Conservation (phyloP, 2,888 invertebrate species). For the Pteria penguin region DNA sequence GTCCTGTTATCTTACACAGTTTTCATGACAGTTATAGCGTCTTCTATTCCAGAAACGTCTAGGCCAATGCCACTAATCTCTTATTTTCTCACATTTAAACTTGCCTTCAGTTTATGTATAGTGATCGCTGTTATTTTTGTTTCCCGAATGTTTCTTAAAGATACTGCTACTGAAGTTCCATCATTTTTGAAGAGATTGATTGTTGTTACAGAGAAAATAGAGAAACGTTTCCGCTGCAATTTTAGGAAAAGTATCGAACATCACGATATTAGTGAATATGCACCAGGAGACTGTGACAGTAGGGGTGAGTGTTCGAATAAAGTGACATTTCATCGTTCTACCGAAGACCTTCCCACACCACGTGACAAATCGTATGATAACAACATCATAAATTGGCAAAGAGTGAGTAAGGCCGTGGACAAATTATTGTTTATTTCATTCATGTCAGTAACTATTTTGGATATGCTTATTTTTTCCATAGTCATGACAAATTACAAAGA, state of each 20-base stretch:
- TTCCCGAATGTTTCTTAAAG: not conserved
- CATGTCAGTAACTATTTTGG: too few relatives aligned
- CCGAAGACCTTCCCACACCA: not conserved
- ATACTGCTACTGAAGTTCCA: not conserved
- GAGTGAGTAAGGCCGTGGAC: not conserved
- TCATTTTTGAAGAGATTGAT: not conserved
- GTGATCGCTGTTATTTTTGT: not conserved
- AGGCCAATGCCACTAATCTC: slow-evolving; percentile 6
- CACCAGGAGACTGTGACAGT: too few relatives aligned
- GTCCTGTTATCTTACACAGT: slow-evolving; percentile 51
- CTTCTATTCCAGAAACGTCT: slow-evolving; percentile 49
- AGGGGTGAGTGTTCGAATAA: not conserved
- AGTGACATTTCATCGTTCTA: not conserved
- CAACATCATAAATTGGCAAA: not conserved
- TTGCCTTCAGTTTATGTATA: slow-evolving; percentile 3
- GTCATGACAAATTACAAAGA: too few relatives aligned
- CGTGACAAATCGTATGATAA: not conserved
- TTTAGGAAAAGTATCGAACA: not conserved
- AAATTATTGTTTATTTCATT: too few relatives aligned
- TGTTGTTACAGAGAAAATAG: not conserved
- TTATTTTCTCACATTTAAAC: slow-evolving; percentile 2
- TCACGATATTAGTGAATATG: not conserved
- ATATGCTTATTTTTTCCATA: too few relatives aligned
- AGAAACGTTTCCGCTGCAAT: too few relatives aligned
- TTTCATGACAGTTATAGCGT: slow-evolving; percentile 49